Conservation (phyloP, 2,797 vertebrate species). For the Natrix natrix region DNA sequence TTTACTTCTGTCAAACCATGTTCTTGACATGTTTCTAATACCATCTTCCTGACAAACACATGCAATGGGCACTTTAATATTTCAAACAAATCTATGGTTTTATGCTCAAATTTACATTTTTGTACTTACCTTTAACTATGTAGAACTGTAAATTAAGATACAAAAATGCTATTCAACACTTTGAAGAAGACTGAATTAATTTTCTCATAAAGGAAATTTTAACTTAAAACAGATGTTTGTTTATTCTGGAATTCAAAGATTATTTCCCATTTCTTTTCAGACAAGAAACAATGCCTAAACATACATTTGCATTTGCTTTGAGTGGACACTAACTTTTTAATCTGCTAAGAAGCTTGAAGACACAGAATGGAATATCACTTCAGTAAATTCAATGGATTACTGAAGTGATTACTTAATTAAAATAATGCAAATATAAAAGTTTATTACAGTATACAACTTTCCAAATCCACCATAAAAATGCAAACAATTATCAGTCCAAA, state of each 20-base stretch:
- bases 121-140: not conserved
- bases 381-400: not conserved
- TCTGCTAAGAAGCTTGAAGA: not conserved
- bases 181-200: not conserved
- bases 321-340: not conserved
- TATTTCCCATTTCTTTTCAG: not conserved
- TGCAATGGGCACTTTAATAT: not conserved
- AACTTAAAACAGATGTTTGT: not conserved
- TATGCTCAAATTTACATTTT: not conserved
- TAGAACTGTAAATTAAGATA: not conserved
- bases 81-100: not conserved
- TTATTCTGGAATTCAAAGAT: not conserved
- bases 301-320: not conserved
- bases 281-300: not conserved
- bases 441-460: not conserved
- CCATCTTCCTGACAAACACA: not conserved
- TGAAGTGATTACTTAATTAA: not conserved
- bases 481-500: not conserved
- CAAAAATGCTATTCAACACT: not conserved
- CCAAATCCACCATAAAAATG: not conserved
- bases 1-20: not conserved
- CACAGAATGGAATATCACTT: not conserved
- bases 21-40: not conserved
- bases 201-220: not conserved
- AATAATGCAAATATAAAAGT: not conserved